Evolutionary conservation across 2,113 vertebrate genomes (phyloP).

Genomic region (Oncorhynchus mykiss): DNA sequence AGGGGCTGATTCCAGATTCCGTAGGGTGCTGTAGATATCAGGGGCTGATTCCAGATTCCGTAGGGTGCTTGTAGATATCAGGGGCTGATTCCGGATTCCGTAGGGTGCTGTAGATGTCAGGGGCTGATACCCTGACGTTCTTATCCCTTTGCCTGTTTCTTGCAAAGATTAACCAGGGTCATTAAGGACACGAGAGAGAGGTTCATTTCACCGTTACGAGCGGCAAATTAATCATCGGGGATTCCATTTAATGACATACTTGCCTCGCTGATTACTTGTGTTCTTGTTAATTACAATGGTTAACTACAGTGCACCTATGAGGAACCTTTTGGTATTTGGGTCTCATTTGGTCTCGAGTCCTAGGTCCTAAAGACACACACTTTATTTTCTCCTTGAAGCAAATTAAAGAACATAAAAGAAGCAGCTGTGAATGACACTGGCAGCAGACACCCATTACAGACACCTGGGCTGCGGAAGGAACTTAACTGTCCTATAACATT

Average conservation of each 20-base stretch:
- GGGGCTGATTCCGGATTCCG: too few relatives aligned
- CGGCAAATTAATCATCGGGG: constrained; percentile 87
- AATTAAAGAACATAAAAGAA: constrained; percentile 73
- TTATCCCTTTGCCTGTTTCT: constrained; percentile 67
- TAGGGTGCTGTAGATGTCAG: constrained; percentile 1
- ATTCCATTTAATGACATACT: constrained; percentile 85
- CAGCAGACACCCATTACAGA: constrained; percentile 51
- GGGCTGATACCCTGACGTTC: constrained; percentile 21
- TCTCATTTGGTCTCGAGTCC: constrained; percentile 54
- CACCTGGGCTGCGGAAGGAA: constrained; percentile 49
- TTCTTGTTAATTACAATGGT: constrained; percentile 85
- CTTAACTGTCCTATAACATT: constrained; percentile 66
- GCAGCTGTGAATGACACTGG: constrained; percentile 63
- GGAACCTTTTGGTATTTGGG: constrained; percentile 67
- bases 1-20: too few relatives aligned
- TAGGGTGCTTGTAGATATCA: too few relatives aligned
- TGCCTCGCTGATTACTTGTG: constrained; percentile 82
- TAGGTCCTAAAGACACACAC: constrained; percentile 54
- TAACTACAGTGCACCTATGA: constrained; percentile 74
- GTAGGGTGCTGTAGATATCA: neutral
- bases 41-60: constrained; percentile 3
- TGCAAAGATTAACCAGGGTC: constrained; percentile 80
- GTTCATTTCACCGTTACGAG: constrained; percentile 79
- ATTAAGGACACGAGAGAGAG: constrained; percentile 81
- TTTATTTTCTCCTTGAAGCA: constrained; percentile 67